Percentiles rank a stretch among this genome's conserved stretches.
These are phyloP conservation scores for Athetis lepigone DNA, from an alignment of 2,888 invertebrate species.

Conservation along the genomic window DNA sequence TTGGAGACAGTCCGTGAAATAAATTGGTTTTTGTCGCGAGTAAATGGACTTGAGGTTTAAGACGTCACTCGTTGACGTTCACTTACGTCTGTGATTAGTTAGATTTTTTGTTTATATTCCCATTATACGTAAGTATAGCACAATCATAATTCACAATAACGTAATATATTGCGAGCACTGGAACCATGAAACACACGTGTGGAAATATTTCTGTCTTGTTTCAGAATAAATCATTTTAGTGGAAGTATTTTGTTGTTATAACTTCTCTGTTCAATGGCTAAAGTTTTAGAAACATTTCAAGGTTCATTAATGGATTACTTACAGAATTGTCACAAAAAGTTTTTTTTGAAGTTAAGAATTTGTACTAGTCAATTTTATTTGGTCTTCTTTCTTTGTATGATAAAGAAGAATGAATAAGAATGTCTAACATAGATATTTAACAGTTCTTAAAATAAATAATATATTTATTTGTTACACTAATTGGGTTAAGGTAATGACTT, in stretches of 20 bases:
- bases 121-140: constrained; percentile 7
- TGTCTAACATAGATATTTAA: neutral
- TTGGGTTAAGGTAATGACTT: no score
- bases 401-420: neutral
- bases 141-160: constrained; percentile 38
- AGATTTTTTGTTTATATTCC: neutral
- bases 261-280: constrained; percentile 1
- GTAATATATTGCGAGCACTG: constrained; percentile 32
- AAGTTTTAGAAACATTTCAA: constrained; percentile 30
- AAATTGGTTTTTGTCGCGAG: constrained; percentile 17
- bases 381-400: neutral
- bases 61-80: constrained; percentile 30
- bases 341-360: neutral
- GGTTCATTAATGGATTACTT: constrained; percentile 31
- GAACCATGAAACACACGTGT: constrained; percentile 41
- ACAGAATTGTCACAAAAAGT: constrained; percentile 4
- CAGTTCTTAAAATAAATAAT: no score
- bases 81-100: constrained; percentile 20
- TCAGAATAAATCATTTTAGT: constrained; percentile 41
- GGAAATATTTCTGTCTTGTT: constrained; percentile 30
- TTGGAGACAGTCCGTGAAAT: constrained; percentile 11
- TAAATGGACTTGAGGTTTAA: constrained; percentile 3
- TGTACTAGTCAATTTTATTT: neutral
- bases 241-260: constrained; percentile 10
- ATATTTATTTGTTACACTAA: no score